These are phyloP conservation scores for Oncorhynchus mykiss DNA, from an alignment of 2,113 vertebrate genomes.

Conservation along the genomic window DNA sequence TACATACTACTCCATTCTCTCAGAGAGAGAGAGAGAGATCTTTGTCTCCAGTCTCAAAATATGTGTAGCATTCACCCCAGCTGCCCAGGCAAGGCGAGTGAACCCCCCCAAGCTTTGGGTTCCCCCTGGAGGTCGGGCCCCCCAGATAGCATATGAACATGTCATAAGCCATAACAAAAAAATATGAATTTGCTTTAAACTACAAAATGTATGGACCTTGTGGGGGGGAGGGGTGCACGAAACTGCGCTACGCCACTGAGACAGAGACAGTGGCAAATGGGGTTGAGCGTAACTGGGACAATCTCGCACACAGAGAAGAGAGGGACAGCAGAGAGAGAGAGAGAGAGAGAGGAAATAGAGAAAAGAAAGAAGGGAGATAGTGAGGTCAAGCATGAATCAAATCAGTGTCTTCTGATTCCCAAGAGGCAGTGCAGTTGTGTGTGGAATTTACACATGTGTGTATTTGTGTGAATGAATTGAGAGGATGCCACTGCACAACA, in stretches of 20 bases:
- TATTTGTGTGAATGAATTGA: not conserved
- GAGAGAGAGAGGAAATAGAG: not conserved
- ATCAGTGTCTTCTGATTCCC: not conserved
- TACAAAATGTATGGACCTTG: too few species aligned
- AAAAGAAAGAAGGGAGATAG: not conserved
- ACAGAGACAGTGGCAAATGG: not conserved
- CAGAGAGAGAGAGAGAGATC: not conserved
- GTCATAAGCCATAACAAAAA: too few species aligned
- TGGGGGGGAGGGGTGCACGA: too few species aligned
- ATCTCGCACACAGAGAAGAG: not conserved
- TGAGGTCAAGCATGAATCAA: not conserved
- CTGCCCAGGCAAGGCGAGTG: too few species aligned
- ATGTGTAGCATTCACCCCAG: too few species aligned
- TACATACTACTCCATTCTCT: too few species aligned
- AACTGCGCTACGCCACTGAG: too few species aligned
- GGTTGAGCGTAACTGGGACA: not conserved
- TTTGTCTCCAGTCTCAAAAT: not conserved
- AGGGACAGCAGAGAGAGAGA: not conserved
- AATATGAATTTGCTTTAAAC: too few species aligned
- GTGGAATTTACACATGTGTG: not conserved
- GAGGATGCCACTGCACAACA: not conserved
- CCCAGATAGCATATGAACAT: too few species aligned
- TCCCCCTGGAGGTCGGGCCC: too few species aligned
- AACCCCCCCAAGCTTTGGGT: too few species aligned
- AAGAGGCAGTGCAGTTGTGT: not conserved